Evolutionary conservation across 2,888 invertebrate species (phyloP), one percentile per base, ranked within the genome.

Genomic region (Euplagia quadripunctaria): DNA sequence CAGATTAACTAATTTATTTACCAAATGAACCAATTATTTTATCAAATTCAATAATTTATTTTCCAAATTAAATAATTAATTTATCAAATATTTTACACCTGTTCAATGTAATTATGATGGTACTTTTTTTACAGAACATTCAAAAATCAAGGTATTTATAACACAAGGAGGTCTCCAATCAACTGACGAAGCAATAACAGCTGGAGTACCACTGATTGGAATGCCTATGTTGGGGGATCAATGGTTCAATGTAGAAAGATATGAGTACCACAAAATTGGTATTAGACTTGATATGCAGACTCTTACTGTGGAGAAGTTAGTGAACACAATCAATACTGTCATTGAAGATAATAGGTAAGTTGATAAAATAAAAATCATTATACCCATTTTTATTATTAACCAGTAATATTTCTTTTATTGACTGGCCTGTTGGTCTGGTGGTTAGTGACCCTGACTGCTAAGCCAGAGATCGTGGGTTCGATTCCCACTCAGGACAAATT

Each of bases 141-240:
- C 91, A 11, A 95, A 95, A 71, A 77, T 95, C 0, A 95, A 94
- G 78, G 70, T 93, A 1, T 95, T 95, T 71, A 91, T 94, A 46
- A 93, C 92, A 0, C 95, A 94, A 88, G 93, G 93, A 64, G 95
- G 95, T 31, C 77, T 92, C 1, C 92, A 93, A 75, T 93, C 95
- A 0, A 88, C 92, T 0, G 92, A 94, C 51, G 94, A 95, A 80
- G 89, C 94, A 0, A 87, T 94, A 42, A 85, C 83, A 14, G 89
- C 90, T 11, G 65, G 65, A 49, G 65, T 65, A 1, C 94, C 94
- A 8, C 74, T 94, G 4, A 83, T 94, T 9, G 93, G 89, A 8
- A 80, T 94, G 70, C 93, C 93, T 7, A 90, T 94, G 84, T 78
- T 91, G 11, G 90, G 86, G 0, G 94, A 95, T 77, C 93, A 94